A percentile compares a stretch with the other conserved stretches of the same genome.
phyloP scores from a whole-genome alignment of 2,113 vertebrate genomes.

The Lota lota region DNA sequence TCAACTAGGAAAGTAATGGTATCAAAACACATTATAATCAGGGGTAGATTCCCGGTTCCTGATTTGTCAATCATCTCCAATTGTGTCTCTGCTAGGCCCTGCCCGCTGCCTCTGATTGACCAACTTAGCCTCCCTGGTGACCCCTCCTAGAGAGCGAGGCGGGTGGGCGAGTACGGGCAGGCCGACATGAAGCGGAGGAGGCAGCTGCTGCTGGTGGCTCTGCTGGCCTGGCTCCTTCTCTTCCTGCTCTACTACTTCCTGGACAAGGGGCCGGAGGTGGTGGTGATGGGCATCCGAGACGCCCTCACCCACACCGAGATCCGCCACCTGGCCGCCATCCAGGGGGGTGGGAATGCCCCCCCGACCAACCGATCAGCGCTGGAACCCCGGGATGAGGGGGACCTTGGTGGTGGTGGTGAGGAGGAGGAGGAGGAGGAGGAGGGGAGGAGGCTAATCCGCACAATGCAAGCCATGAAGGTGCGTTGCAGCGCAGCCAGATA shows the following conservation, averaged over 20 bases:
- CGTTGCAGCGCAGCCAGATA: slow-evolving; percentile 30
- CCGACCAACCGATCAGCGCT: slow-evolving; percentile 11
- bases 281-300: slow-evolving; percentile 54
- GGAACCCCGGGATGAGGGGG: neutral
- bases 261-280: slow-evolving; percentile 54
- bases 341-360: slow-evolving; percentile 39
- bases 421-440: slow-evolving; percentile 1
- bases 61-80: too few relatives aligned
- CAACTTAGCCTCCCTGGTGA: neutral
- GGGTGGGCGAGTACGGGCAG: neutral
- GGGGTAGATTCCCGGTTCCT: too few relatives aligned
- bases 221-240: slow-evolving; percentile 80
- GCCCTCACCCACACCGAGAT: slow-evolving; percentile 68
- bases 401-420: neutral
- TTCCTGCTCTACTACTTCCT: slow-evolving; percentile 79
- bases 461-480: too few relatives aligned
- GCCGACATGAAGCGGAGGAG: slow-evolving; percentile 79
- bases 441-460: too few relatives aligned
- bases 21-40: too few relatives aligned
- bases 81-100: neutral
- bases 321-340: slow-evolving; percentile 70
- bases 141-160: neutral
- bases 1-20: too few relatives aligned
- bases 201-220: slow-evolving; percentile 76
- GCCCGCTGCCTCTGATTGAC: neutral